Conservation (phyloP, 2,888 invertebrate genomes). For the Creontiades dilutus region DNA sequence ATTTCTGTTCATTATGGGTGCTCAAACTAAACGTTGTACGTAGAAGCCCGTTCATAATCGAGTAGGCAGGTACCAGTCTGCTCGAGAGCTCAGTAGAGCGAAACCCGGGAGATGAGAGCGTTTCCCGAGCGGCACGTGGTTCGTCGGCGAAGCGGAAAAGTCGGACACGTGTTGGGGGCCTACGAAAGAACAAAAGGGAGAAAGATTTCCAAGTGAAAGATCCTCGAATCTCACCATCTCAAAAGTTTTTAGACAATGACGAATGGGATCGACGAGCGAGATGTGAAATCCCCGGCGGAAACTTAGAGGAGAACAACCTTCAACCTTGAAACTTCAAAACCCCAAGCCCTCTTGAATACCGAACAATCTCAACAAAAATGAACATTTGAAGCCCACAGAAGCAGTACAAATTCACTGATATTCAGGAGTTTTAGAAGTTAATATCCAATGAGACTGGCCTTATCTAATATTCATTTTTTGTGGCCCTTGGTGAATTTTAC, state of each 20-base stretch:
- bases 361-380: no score
- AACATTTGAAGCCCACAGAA: no score
- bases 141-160: slow-evolving; percentile 6
- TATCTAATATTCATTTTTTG: no score
- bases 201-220: neutral
- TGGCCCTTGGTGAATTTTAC: no score
- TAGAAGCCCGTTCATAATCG: no score
- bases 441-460: no score
- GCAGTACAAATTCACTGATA: no score
- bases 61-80: neutral
- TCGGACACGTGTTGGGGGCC: neutral
- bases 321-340: no score
- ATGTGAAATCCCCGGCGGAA: neutral
- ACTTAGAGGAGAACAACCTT: neutral
- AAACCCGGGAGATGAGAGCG: neutral
- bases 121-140: neutral
- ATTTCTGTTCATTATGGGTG: no score
- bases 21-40: no score
- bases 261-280: neutral
- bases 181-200: neutral
- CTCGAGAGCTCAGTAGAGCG: neutral
- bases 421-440: no score
- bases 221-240: neutral
- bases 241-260: neutral
- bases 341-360: no score